Evolutionary conservation across 2,797 vertebrate species (phyloP), one percentile per base, ranked within the genome.

Genomic region (Sardinella longiceps): DNA sequence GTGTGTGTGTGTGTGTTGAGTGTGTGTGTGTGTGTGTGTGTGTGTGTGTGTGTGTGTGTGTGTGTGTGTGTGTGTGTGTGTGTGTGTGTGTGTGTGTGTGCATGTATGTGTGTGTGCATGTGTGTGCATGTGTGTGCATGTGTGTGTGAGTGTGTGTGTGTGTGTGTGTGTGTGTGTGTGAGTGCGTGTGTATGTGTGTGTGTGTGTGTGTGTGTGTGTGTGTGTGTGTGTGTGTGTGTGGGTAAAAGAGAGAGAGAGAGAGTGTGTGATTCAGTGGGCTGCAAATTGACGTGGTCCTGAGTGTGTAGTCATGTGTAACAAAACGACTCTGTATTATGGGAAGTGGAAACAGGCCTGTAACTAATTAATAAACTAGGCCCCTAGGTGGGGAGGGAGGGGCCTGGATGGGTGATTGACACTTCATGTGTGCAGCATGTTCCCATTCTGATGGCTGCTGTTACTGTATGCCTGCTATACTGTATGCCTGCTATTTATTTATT

Each of bases 311-410:
- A 74, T 37, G 66, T 18, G 66, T 33, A 74, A 74, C 66, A 74
- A 74, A 74, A 74, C 30, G 66, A 5, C 30, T 18, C 30, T 74
- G 66, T 74, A 20, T 37, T 74, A 74, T 74, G 66, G 66, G 66
- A 33, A 2, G 66, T 74, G 66, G 66, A 74, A 74, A 74, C 33
- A 37, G 66, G 66, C 12, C 66, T 74, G 30, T 39, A 74, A 37
- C 66, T 74, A 74, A 74, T 74, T 74, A 74, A 74, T 74, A 74
- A 74, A 74, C 30, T 39, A 33, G n/a, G n/a, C n/a, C 66, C 66
- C 60, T 66, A 23, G n/a, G 58, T 14, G 10, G 11, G 28, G 60
- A 30, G 30, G 28, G 12, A 28, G 63, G 63, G 30, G 63, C 53
- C 20, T 56, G 20, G 20, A 23, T 56, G 28, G 30, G 63, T 33